Evolutionary conservation across 2,113 vertebrate species (phyloP).

Genomic region (Xiphophorus maculatus): DNA sequence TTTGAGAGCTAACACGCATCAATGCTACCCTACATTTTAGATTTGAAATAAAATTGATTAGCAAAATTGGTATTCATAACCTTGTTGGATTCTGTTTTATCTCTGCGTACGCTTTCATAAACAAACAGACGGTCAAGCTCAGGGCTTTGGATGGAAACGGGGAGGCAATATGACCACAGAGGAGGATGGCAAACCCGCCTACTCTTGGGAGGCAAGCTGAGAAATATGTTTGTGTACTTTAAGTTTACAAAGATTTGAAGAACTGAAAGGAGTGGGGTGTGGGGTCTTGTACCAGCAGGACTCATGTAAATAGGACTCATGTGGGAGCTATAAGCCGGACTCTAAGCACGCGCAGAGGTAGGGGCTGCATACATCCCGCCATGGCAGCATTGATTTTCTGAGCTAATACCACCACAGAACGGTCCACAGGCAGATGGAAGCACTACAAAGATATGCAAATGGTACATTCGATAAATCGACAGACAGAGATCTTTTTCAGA

Average conservation of each 20-base stretch:
- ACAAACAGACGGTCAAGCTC: slow-evolving; percentile 70
- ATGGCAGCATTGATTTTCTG: slow-evolving; percentile 81
- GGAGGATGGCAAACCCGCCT: slow-evolving; percentile 48
- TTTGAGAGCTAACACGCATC: slow-evolving; percentile 71
- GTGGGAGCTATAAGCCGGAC: slow-evolving; percentile 60
- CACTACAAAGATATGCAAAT: slow-evolving; percentile 87
- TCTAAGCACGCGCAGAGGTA: slow-evolving; percentile 66
- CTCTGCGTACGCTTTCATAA: slow-evolving; percentile 75
- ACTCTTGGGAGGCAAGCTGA: slow-evolving; percentile 46
- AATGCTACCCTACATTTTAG: slow-evolving; percentile 72
- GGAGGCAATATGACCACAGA: slow-evolving; percentile 56
- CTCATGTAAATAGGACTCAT: slow-evolving; percentile 67
- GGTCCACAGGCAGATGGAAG: slow-evolving; percentile 79
- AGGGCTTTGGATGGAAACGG: slow-evolving; percentile 53
- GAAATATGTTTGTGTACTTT: slow-evolving; percentile 63
- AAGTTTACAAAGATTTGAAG: slow-evolving; percentile 64
- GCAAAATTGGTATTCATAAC: slow-evolving; percentile 83
- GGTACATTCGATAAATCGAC: slow-evolving; percentile 80
- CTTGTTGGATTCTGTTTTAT: slow-evolving; percentile 82
- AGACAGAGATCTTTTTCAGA: slow-evolving; percentile 79
- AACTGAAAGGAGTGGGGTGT: slow-evolving; percentile 39
- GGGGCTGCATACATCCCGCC: slow-evolving; percentile 75
- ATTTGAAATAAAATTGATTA: slow-evolving; percentile 82
- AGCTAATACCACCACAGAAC: slow-evolving; percentile 82
- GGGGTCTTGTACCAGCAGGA: slow-evolving; percentile 53